Percentiles rank a stretch among this genome's conserved stretches.
Evolutionary conservation across 2,888 invertebrate genomes (phyloP).

Genomic region (Cremastinae sp.): DNA sequence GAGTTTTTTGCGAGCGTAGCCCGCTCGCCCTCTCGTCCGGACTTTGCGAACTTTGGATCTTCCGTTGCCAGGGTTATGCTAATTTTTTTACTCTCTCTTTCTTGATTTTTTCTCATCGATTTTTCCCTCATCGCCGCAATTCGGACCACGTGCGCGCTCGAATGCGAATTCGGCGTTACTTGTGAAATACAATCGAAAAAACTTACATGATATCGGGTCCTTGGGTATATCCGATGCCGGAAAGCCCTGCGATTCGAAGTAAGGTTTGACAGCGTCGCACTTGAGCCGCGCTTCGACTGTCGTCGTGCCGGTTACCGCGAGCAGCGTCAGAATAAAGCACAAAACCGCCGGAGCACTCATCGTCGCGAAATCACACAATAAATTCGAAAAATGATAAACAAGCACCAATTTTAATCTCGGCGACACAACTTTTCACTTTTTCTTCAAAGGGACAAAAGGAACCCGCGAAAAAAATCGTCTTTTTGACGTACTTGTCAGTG

Average conservation of each 20-base stretch:
- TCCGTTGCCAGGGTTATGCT: no score
- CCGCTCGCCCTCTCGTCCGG: no score
- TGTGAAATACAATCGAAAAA: not conserved
- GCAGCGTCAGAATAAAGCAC: slow-evolving; percentile 71
- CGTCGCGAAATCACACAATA: slow-evolving; percentile 45
- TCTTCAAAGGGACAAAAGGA: not conserved
- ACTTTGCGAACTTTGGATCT: slow-evolving; percentile 1
- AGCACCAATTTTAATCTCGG: slow-evolving; percentile 26
- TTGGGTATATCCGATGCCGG: slow-evolving; percentile 81
- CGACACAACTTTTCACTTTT: slow-evolving; percentile 22
- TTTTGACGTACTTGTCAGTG: not conserved
- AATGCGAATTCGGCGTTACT: not conserved
- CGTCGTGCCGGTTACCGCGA: slow-evolving; percentile 66
- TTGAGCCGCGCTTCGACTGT: slow-evolving; percentile 76
- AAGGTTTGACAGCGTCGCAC: slow-evolving; percentile 81
- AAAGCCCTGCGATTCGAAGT: slow-evolving; percentile 81
- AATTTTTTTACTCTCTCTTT: not conserved
- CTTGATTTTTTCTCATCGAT: slow-evolving; percentile 12
- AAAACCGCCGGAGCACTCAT: slow-evolving; percentile 71
- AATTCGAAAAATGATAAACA: slow-evolving; percentile 10
- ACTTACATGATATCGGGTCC: slow-evolving; percentile 82
- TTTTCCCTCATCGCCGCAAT: no score
- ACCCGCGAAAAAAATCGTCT: not conserved
- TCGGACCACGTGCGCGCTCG: no score
- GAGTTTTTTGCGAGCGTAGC: not conserved